A percentile compares a stretch with the other conserved stretches of the same genome.
These are phyloP conservation scores for Cosmia trapezina DNA, from an alignment of 2,888 invertebrate species.

Conservation along the genomic window DNA sequence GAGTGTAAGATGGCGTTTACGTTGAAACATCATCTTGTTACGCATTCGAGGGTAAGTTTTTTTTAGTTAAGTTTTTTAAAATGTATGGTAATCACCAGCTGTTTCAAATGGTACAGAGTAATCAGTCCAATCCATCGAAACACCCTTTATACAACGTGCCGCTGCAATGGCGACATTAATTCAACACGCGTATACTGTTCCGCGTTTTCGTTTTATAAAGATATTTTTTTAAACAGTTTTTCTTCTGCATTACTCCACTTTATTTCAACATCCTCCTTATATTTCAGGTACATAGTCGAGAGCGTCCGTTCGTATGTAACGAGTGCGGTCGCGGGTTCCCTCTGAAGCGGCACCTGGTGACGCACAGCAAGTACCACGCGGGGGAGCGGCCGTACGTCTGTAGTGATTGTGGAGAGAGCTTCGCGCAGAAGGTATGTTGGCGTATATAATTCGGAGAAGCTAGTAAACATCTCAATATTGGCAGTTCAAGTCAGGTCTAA, in stretches of 20 bases:
- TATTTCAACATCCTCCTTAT: too few species aligned
- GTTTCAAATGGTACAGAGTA: neutral
- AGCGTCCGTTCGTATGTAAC: conserved; percentile 95
- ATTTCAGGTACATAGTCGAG: conserved; percentile 93
- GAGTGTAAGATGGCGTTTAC: conserved; percentile 97
- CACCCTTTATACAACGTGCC: too few species aligned
- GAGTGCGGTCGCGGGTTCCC: conserved; percentile 96
- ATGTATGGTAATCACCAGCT: neutral
- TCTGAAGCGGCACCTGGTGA: conserved; percentile 94
- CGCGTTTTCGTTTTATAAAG: too few species aligned
- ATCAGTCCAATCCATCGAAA: neutral
- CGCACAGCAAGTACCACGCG: conserved; percentile 96
- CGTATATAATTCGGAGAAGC: too few species aligned
- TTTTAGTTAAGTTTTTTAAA: neutral
- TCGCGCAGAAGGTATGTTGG: conserved; percentile 82
- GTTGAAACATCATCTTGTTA: conserved; percentile 95
- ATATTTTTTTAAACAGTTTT: too few species aligned
- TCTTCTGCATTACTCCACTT: too few species aligned
- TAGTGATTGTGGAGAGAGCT: conserved; percentile 96
- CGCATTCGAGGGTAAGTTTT: conserved; percentile 92
- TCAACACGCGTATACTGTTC: too few species aligned
- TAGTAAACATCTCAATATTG: neutral
- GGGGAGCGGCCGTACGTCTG: conserved; percentile 96
- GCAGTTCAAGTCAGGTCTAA: neutral
- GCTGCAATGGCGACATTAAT: too few species aligned